Conservation (phyloP, 2,888 invertebrate species). For the Trissolcus japonicus region DNA sequence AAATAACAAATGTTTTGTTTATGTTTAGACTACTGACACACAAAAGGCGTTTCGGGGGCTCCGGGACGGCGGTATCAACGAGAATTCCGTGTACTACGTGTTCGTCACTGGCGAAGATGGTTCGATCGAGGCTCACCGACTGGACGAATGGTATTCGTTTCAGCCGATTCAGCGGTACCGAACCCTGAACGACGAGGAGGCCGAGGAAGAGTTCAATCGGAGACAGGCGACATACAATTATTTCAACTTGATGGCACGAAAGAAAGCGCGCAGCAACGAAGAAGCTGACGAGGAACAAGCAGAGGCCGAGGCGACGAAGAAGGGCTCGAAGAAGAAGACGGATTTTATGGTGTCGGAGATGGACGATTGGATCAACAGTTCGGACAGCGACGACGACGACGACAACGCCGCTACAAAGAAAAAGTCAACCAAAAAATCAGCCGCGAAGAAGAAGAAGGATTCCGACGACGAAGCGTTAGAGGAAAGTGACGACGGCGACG, state of each 20-base stretch:
- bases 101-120: background rate
- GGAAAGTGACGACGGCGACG: conserved; percentile 98
- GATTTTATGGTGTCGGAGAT: conserved; percentile 94
- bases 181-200: background rate
- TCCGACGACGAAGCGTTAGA: conserved; percentile 94
- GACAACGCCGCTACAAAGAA: conserved; percentile 81
- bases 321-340: conserved; percentile 70
- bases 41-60: background rate
- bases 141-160: background rate
- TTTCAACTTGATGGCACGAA: background rate
- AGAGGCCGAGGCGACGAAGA: background rate
- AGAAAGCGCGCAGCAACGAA: background rate
- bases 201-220: background rate
- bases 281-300: background rate
- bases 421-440: conserved; percentile 82
- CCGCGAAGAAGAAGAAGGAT: conserved; percentile 81
- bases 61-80: background rate
- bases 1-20: too few species aligned
- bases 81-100: background rate
- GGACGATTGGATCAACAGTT: conserved; percentile 93
- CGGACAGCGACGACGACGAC: conserved; percentile 79
- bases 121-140: background rate
- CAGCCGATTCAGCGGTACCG: background rate
- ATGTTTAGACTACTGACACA: too few species aligned
- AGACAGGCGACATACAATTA: background rate